phyloP scores from a whole-genome alignment of 2,888 invertebrate species.

The Willowsia nigromaculata region DNA sequence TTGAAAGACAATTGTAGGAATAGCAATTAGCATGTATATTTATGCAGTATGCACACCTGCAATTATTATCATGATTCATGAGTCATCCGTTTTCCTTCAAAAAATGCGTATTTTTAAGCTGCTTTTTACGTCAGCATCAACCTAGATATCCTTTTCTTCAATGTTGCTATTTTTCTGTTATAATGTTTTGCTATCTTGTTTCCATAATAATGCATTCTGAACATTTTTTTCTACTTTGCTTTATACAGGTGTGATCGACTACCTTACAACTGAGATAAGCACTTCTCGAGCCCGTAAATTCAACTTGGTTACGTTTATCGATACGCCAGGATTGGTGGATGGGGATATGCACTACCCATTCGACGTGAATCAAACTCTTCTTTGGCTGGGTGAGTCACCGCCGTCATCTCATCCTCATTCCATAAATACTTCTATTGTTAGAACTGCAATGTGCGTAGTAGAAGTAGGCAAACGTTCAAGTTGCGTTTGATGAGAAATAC shows the following conservation, averaged over 20 bases:
- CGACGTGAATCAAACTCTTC: slow-evolving; percentile 83
- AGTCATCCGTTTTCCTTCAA: background rate
- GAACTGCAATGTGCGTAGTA: background rate
- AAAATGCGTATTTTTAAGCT: background rate
- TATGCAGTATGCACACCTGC: background rate
- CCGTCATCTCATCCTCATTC: too few relatives aligned
- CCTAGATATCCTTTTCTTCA: background rate
- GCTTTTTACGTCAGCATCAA: background rate
- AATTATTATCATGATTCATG: background rate
- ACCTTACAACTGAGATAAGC: slow-evolving; percentile 83
- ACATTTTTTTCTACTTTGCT: too few relatives aligned
- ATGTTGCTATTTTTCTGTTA: background rate
- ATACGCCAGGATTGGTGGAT: slow-evolving; percentile 84
- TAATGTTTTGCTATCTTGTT: background rate
- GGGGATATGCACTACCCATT: slow-evolving; percentile 84
- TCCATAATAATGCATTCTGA: too few relatives aligned
- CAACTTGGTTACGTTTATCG: slow-evolving; percentile 83
- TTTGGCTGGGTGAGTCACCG: slow-evolving; percentile 82
- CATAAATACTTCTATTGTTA: too few relatives aligned
- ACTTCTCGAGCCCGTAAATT: slow-evolving; percentile 83
- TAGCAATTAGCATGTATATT: background rate
- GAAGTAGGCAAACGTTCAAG: background rate
- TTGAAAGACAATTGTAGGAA: background rate
- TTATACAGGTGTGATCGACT: slow-evolving; percentile 82
- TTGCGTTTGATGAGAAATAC: background rate